Evolutionary conservation across 2,113 vertebrate genomes (phyloP).

Genomic region (Lophochroa leadbeateri): DNA sequence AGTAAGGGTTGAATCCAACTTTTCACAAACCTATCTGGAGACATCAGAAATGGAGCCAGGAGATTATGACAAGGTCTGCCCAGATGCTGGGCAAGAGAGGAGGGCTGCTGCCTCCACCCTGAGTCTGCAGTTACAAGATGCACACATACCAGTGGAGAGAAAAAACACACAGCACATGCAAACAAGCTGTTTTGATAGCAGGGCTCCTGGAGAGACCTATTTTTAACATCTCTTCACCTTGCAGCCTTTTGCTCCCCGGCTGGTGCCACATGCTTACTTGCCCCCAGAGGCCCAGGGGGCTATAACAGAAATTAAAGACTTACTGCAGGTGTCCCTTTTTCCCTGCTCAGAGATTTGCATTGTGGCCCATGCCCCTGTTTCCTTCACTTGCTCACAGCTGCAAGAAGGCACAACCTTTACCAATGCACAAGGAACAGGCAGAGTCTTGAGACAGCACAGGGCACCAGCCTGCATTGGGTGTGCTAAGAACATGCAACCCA

Average conservation of each 20-base stretch:
- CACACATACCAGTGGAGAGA: fast-evolving
- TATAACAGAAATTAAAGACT: background rate
- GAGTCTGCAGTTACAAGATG: background rate
- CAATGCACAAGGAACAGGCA: fast-evolving
- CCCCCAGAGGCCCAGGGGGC: fast-evolving
- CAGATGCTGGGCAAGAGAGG: background rate
- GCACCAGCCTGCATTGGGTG: background rate
- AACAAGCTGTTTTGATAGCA: background rate
- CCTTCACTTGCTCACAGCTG: background rate
- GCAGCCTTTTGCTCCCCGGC: background rate
- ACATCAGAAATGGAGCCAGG: background rate
- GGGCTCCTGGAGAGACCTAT: background rate
- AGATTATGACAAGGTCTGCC: background rate
- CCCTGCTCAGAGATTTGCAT: background rate
- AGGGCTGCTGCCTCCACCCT: background rate
- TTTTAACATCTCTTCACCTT: background rate
- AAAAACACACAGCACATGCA: background rate
- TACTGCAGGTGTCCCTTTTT: background rate
- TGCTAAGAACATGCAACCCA: background rate
- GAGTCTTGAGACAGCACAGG: background rate
- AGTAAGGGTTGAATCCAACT: background rate
- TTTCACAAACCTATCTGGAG: background rate
- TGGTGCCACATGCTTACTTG: background rate
- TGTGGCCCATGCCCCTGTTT: fast-evolving
- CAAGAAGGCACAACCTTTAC: background rate